Evolutionary conservation across 1,140 invertebrate species (phyloP).

Genomic region (Tetragonula clypearis): DNA sequence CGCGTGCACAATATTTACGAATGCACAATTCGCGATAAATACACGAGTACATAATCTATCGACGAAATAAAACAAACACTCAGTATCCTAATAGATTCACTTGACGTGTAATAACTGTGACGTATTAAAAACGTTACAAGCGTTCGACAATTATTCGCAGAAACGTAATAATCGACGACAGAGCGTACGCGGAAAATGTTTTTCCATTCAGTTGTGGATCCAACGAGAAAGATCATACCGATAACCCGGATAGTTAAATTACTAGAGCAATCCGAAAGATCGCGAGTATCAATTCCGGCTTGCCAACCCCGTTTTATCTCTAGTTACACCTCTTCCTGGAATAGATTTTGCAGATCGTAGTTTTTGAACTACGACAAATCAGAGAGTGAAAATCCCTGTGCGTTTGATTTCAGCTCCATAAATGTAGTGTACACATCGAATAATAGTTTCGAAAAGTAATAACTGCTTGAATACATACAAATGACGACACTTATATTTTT

Average conservation of each 20-base stretch:
- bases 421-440: background rate
- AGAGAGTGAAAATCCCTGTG: too few species aligned
- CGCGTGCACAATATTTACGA: background rate
- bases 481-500: background rate
- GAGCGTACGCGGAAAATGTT: background rate
- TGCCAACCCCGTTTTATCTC: background rate
- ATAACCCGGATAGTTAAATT: conserved; percentile 14
- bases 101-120: too few species aligned
- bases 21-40: background rate
- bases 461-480: background rate
- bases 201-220: background rate
- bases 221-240: background rate
- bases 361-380: background rate
- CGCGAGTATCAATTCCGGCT: conserved; percentile 4
- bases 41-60: background rate
- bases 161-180: background rate
- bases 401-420: background rate
- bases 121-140: background rate
- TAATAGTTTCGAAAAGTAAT: background rate
- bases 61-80: background rate
- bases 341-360: background rate
- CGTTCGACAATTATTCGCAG: background rate
- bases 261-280: background rate
- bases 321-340: background rate
- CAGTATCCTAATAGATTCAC: background rate